A percentile compares a stretch with the other conserved stretches of the same genome.
Conservation (phyloP, 2,113 vertebrate genomes). For the Nothoprocta pentlandii region DNA sequence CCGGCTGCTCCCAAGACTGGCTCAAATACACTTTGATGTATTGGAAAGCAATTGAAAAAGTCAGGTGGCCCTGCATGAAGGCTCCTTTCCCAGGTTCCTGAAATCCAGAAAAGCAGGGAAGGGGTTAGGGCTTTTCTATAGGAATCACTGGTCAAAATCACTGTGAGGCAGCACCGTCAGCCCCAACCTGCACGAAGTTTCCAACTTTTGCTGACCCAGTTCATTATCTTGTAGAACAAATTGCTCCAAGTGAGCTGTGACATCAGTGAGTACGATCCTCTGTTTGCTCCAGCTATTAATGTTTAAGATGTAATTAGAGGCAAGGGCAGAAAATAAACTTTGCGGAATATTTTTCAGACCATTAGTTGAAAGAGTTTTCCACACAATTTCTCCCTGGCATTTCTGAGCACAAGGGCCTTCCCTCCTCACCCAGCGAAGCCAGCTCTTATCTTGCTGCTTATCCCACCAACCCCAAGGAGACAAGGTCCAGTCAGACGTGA, state of each 20-base stretch:
- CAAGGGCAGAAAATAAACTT: constrained; percentile 64
- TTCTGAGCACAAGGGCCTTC: constrained; percentile 43
- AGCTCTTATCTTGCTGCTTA: not conserved
- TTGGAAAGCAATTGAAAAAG: not conserved
- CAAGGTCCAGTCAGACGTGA: not conserved
- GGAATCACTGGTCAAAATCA: not conserved
- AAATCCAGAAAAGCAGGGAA: not conserved
- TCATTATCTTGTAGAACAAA: constrained; percentile 66
- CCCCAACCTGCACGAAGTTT: not conserved
- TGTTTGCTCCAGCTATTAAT: constrained; percentile 49
- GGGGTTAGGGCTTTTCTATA: not conserved
- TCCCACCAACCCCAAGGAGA: not conserved
- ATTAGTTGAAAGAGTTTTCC: constrained; percentile 74
- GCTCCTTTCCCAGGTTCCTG: not conserved
- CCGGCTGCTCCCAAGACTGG: not conserved
- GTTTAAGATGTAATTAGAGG: constrained; percentile 66
- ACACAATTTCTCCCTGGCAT: constrained; percentile 58
- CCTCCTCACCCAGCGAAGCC: not conserved
- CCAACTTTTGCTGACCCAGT: constrained; percentile 57
- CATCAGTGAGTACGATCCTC: constrained; percentile 38
- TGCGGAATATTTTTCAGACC: constrained; percentile 67
- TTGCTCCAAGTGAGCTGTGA: constrained; percentile 59
- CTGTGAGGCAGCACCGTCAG: not conserved
- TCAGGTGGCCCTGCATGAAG: not conserved
- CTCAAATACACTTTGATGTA: not conserved